Conservation (phyloP, 2,797 vertebrate genomes). For the Margarornis squamiger region DNA sequence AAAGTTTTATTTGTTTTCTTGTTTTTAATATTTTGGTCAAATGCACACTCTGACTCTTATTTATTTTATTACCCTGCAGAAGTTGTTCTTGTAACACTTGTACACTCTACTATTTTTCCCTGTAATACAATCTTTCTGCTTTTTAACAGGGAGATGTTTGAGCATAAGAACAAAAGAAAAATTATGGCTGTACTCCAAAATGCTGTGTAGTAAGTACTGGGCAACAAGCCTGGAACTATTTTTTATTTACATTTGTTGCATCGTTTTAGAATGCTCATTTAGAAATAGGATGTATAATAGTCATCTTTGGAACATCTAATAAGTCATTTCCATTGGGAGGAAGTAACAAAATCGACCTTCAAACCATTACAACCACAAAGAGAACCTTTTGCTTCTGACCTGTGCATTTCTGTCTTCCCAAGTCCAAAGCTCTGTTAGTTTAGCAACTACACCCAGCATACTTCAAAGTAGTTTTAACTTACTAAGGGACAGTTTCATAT, state of each 20-base stretch:
- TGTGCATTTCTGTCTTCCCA: not conserved
- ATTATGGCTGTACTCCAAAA: not conserved
- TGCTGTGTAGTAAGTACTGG: not conserved
- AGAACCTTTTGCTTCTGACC: not conserved
- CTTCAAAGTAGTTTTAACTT: not conserved
- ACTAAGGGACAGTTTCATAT: not conserved
- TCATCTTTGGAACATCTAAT: not conserved
- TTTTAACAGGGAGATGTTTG: not conserved
- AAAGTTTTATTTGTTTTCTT: not conserved
- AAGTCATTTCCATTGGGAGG: accelerated
- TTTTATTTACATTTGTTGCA: not conserved
- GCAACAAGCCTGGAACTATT: not conserved
- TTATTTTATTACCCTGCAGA: not conserved
- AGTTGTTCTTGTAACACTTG: not conserved
- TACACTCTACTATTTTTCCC: not conserved
- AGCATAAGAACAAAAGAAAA: not conserved
- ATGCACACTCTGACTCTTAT: not conserved
- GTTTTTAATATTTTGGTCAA: not conserved
- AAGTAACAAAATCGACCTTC: not conserved
- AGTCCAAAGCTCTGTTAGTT: not conserved
- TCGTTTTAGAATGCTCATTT: not conserved
- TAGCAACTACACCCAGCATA: not conserved
- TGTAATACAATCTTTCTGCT: not conserved
- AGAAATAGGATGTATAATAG: not conserved
- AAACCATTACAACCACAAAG: not conserved